Evolutionary conservation across 2,888 invertebrate genomes (phyloP).

Genomic region (Listrodromus nycthemerus): DNA sequence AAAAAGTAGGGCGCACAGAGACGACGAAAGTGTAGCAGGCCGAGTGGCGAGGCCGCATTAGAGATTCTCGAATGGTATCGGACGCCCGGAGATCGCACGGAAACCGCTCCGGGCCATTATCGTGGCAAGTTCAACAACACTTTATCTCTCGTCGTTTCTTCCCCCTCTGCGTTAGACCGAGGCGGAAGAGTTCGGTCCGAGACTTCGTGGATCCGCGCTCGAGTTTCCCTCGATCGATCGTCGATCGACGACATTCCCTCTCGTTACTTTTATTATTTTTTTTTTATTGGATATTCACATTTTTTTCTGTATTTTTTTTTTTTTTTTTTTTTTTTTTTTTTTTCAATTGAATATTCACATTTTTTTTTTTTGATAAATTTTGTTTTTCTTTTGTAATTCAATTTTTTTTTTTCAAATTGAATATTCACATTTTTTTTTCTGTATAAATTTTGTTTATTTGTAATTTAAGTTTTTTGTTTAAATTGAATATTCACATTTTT

Average conservation of each 20-base stretch:
- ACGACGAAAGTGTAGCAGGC: constrained; percentile 31
- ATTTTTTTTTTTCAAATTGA: too few species aligned
- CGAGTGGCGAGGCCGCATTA: background rate
- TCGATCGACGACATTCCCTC: background rate
- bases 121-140: constrained; percentile 74
- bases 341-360: too few species aligned
- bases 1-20: constrained; percentile 36
- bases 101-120: constrained; percentile 63
- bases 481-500: too few species aligned
- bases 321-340: background rate
- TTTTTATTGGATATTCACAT: background rate
- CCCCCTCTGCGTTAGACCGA: constrained; percentile 18
- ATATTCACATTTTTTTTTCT: too few species aligned
- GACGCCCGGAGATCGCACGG: background rate
- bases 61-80: constrained; percentile 28
- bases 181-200: constrained; percentile 56
- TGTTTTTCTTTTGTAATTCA: too few species aligned
- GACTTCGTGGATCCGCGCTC: constrained; percentile 55
- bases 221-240: background rate
- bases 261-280: too few species aligned
- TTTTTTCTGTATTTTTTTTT: background rate
- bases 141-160: constrained; percentile 65
- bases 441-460: too few species aligned
- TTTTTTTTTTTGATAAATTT: too few species aligned
- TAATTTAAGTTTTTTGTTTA: too few species aligned